Evolutionary conservation across 2,797 vertebrate species (phyloP).

Genomic region (Capromys pilorides): DNA sequence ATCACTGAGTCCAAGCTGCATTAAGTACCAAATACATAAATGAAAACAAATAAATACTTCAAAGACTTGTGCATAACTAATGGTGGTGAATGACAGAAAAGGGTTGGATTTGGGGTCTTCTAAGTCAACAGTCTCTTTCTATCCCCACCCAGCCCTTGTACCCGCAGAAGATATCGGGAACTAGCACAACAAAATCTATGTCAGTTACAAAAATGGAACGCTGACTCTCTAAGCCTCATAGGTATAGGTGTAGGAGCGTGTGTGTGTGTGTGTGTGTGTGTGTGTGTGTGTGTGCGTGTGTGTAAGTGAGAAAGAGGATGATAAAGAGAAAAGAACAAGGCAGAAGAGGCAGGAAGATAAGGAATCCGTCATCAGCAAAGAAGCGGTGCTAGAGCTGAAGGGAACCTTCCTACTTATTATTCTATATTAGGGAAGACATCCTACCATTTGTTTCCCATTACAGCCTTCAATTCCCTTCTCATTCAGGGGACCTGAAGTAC

Average conservation of each 20-base stretch:
- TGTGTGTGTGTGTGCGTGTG: no score
- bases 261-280: not conserved
- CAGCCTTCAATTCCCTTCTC: constrained; percentile 62
- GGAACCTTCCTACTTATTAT: constrained; percentile 33
- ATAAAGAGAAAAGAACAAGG: not conserved
- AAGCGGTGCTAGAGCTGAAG: not conserved
- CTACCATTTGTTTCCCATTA: constrained; percentile 40
- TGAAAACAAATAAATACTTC: no score
- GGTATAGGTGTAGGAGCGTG: no score
- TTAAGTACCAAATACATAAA: no score
- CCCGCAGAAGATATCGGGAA: not conserved
- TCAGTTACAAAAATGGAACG: not conserved
- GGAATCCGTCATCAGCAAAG: not conserved
- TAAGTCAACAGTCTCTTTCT: not conserved
- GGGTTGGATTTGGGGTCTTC: not conserved
- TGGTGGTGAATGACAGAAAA: not conserved
- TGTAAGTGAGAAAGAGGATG: not conserved
- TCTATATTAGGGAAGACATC: constrained; percentile 47
- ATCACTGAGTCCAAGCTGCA: no score
- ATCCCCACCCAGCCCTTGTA: not conserved
- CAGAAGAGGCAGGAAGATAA: not conserved
- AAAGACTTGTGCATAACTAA: not conserved
- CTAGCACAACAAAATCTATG: not conserved
- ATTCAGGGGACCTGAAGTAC: constrained; percentile 60
- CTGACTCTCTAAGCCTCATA: not conserved